phyloP scores from a whole-genome alignment of 2,888 invertebrate genomes.

The Drosophila rubida region DNA sequence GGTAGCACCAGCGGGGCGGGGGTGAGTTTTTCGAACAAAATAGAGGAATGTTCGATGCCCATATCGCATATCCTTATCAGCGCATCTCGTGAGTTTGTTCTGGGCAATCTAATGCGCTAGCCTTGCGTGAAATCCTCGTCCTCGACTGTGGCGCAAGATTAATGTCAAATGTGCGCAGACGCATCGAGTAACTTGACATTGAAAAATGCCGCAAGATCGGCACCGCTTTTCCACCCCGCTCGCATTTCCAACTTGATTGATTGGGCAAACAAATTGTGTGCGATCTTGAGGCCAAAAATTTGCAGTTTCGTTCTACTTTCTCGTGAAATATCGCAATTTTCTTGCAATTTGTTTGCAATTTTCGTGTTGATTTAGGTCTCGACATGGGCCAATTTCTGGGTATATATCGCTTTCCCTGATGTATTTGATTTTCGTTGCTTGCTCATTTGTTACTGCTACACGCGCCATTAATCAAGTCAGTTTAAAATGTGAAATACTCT shows the following conservation, averaged over 20 bases:
- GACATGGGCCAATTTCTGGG: conserved; percentile 17
- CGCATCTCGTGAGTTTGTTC: too few species aligned
- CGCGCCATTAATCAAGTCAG: conserved; percentile 26
- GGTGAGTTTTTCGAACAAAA: conserved; percentile 21
- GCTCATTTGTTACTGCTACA: neutral
- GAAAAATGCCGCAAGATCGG: conserved; percentile 54
- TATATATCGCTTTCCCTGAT: conserved; percentile 2
- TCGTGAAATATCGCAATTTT: conserved; percentile 40
- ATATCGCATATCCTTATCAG: conserved; percentile 47
- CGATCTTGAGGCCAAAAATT: conserved; percentile 27
- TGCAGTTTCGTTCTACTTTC: conserved; percentile 42
- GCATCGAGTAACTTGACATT: conserved; percentile 60
- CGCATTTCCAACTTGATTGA: conserved; percentile 57
- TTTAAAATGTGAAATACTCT: conserved; percentile 13
- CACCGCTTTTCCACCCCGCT: neutral
- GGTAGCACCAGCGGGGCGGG: conserved; percentile 2
- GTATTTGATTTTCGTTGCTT: conserved; percentile 17
- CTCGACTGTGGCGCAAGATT: too few species aligned
- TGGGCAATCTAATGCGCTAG: conserved; percentile 53
- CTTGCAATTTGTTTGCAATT: conserved; percentile 72
- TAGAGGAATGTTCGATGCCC: conserved; percentile 15
- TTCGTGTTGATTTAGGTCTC: conserved; percentile 68
- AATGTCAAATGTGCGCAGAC: conserved; percentile 56
- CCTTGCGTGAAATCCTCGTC: conserved; percentile 63
- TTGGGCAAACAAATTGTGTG: conserved; percentile 68